Evolutionary conservation across 2,113 vertebrate species (phyloP).

Genomic region (Theristicus caerulescens): DNA sequence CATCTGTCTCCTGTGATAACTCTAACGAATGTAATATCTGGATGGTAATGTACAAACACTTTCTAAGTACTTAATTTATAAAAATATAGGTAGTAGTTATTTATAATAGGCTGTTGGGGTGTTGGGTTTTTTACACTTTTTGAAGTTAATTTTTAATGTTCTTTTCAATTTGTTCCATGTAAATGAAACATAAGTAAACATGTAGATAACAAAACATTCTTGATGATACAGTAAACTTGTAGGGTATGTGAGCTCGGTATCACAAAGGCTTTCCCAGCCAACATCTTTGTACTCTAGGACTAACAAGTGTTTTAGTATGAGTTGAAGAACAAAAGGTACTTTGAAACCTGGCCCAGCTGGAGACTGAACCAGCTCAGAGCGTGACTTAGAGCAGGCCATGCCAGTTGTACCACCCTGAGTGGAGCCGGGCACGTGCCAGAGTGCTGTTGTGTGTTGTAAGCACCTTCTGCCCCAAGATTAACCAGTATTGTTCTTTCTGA

Average conservation of each 20-base stretch:
- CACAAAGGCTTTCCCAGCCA: background rate
- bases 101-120: background rate
- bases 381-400: background rate
- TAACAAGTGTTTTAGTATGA: background rate
- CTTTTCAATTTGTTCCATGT: background rate
- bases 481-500: background rate
- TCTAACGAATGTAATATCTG: background rate
- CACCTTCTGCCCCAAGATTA: background rate
- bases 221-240: background rate
- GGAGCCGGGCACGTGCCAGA: background rate
- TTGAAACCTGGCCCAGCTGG: background rate
- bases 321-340: background rate
- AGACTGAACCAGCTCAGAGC: background rate
- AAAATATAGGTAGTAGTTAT: background rate
- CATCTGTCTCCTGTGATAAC: constrained; percentile 3
- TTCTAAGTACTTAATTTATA: constrained; percentile 10
- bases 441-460: background rate
- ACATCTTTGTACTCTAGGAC: background rate
- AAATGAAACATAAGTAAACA: background rate
- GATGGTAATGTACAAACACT: background rate
- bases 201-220: background rate
- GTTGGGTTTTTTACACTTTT: background rate
- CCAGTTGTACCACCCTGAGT: background rate
- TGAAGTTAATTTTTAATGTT: background rate
- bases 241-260: background rate